Conservation (phyloP, 1,140 invertebrate genomes). For the Drosophila kurseongensis region DNA sequence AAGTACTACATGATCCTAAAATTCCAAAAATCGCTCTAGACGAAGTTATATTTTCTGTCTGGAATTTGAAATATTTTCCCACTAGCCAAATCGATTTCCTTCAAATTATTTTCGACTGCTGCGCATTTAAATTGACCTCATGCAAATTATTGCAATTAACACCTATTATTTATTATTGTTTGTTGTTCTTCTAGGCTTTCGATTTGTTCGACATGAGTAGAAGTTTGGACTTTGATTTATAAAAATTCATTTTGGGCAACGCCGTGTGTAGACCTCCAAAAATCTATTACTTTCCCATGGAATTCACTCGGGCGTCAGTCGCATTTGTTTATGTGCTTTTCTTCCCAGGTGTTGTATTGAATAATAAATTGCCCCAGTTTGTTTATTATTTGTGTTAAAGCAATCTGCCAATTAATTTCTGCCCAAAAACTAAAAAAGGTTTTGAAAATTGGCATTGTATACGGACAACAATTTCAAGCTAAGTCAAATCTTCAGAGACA, state of each 20-base stretch:
- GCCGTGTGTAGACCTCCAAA: constrained; percentile 4
- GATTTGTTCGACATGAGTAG: constrained; percentile 1
- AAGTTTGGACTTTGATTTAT: constrained; percentile 38
- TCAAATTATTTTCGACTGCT: constrained; percentile 9
- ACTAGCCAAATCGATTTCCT: not conserved
- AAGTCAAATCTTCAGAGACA: constrained; percentile 14
- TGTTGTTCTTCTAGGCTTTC: constrained; percentile 10
- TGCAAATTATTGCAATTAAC: constrained; percentile 54
- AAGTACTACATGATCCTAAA: not conserved
- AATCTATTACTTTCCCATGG: constrained; percentile 15
- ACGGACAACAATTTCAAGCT: constrained; percentile 13
- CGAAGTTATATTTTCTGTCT: not conserved
- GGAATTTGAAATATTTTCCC: constrained; percentile 23
- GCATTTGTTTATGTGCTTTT: constrained; percentile 32
- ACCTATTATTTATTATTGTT: constrained; percentile 45
- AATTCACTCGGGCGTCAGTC: constrained; percentile 6
- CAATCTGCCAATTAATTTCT: constrained; percentile 36
- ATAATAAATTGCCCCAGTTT: constrained; percentile 31
- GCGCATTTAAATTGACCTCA: constrained; percentile 6
- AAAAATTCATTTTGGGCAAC: constrained; percentile 6
- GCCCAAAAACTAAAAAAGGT: not conserved
- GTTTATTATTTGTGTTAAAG: constrained; percentile 39
- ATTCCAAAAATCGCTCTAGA: not conserved
- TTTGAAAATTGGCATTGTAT: constrained; percentile 3
- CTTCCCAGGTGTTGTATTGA: constrained; percentile 12